Conservation (phyloP, 2,113 vertebrate species). For the Pogonocichla stellata region DNA sequence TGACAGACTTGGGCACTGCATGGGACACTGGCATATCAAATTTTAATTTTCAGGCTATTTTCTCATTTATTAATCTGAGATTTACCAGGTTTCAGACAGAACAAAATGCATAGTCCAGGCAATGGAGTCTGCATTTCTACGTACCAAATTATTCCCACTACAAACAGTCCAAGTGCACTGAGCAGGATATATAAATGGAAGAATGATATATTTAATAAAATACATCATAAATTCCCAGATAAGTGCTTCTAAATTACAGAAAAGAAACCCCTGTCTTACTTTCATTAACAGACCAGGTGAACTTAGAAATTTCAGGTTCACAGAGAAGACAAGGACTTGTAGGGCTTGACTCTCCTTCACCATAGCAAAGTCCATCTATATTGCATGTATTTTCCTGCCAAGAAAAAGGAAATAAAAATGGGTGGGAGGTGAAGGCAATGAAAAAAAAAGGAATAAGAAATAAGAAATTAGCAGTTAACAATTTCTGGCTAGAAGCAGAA, state of each 20-base stretch:
- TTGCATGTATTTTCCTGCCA: slow-evolving; percentile 85
- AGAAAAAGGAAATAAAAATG: neutral
- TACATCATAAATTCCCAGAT: neutral
- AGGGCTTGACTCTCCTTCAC: slow-evolving; percentile 77
- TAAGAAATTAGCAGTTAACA: neutral
- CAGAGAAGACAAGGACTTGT: slow-evolving; percentile 83
- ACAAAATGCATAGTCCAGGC: fast-evolving
- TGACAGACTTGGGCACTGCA: neutral
- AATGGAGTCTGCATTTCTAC: neutral
- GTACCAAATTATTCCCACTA: neutral
- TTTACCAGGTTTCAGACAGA: neutral
- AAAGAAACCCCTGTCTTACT: slow-evolving; percentile 66
- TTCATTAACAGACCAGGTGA: slow-evolving; percentile 83
- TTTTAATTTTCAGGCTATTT: neutral
- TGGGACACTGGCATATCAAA: neutral
- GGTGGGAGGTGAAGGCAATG: neutral
- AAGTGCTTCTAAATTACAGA: neutral
- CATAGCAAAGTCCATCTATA: slow-evolving; percentile 84
- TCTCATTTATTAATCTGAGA: neutral
- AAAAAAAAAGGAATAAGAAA: neutral
- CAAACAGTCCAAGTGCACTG: neutral
- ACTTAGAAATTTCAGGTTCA: slow-evolving; percentile 76
- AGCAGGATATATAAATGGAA: neutral
- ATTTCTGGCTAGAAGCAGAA: neutral
- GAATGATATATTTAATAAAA: neutral